Base-by-base conservation (phyloP, 2,888 invertebrate species). In the Pachymerium ferrugineum region DNA sequence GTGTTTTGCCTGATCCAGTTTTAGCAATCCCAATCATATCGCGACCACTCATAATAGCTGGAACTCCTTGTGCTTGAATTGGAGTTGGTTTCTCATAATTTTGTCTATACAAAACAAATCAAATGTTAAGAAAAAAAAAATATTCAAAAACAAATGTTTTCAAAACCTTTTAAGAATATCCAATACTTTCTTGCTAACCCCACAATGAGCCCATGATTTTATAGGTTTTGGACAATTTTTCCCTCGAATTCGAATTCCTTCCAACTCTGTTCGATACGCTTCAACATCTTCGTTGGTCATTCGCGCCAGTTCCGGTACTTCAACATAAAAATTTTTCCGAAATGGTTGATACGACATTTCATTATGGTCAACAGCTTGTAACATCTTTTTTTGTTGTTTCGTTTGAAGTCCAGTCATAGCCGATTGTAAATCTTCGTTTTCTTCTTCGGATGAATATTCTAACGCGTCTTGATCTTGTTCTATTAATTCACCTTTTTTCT, bases 21-120 rank as follows among this genome's bases (percentile, higher is more conserved):
- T 99, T 99, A 1, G 99, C 99, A 81, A 99, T 99, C 74, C 98
- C 98, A 80, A 99, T 99, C 76, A 99, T 85, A 84, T 99, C 97
- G 74, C 97, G 88, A 3, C 83, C 82, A 71, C 92, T 93, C 97
- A 99, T 97, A 76, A 99, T 93, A 29, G 94, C 93, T 3, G 94
- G 94, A 80, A 99, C 93, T 1, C 97, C 98, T 84, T 99, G 99
- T 73, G 94, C 90, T 84, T 99, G 99, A 80, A 99, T 99, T 0
- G 99, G 98, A 0, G 99, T 99, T 0, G 99, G 99, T 83, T 96
- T 97, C 79, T 96, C 95, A 83, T 95, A 99, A 75, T 88, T 79
- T 73, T 82, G 80, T 76, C 85, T 85, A 76, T 4, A 78, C 78
- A 62, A 33, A 31, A 73, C 16, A 74, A 0, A 68, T 33, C 19